Conservation (phyloP, 2,113 vertebrate species). For the Anhinga rufa region DNA sequence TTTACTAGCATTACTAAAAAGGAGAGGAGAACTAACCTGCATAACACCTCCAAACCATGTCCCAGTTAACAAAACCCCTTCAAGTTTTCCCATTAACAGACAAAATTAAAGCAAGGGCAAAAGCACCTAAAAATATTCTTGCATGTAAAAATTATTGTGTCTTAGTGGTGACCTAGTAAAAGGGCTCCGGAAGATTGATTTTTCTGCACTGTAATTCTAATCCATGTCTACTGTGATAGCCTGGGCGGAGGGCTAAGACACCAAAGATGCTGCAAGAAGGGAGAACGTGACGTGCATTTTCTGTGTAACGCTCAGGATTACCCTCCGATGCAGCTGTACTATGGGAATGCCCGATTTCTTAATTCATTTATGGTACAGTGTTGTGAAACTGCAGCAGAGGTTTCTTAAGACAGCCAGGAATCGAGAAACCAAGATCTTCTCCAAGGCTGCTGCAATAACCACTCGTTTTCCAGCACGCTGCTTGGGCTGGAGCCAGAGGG, state of each 20-base stretch:
- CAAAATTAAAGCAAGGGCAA: neutral
- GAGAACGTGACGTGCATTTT: neutral
- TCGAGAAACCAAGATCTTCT: neutral
- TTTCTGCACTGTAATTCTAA: neutral
- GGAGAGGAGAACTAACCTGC: neutral
- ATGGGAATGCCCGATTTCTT: neutral
- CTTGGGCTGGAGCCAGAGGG: neutral
- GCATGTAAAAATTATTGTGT: neutral
- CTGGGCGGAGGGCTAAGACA: neutral
- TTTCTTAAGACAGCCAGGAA: neutral
- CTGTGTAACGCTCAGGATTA: neutral
- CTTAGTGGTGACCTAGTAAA: neutral
- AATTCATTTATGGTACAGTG: neutral
- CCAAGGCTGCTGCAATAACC: neutral
- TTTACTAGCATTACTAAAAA: neutral
- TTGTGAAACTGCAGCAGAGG: neutral
- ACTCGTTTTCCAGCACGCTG: neutral
- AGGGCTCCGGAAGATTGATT: neutral
- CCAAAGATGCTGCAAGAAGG: accelerated
- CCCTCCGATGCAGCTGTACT: neutral
- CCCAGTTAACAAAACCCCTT: neutral
- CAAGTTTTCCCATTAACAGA: neutral
- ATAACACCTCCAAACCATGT: neutral
- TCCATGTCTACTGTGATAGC: neutral
- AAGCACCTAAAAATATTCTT: constrained; percentile 27